phyloP scores from a whole-genome alignment of 2,113 vertebrate species.

The Macquaria australasica region DNA sequence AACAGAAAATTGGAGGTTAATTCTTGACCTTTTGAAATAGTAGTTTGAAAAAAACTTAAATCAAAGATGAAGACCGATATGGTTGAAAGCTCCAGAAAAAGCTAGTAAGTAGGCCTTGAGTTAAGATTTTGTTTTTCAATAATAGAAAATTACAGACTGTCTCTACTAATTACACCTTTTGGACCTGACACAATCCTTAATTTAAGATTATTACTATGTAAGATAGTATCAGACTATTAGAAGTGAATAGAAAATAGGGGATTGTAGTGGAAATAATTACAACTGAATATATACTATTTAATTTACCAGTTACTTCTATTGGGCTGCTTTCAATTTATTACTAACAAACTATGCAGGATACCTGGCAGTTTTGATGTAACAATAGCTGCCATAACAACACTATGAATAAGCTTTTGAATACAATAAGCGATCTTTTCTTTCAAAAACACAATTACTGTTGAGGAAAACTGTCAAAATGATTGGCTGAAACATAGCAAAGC shows the following conservation, averaged over 20 bases:
- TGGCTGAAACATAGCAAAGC: no score
- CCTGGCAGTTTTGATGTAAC: no score
- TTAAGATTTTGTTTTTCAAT: not conserved
- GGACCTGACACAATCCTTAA: not conserved
- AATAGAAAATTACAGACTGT: not conserved
- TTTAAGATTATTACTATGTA: not conserved
- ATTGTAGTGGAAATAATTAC: not conserved
- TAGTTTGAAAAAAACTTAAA: slow-evolving; percentile 1
- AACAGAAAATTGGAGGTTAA: slow-evolving; percentile 1
- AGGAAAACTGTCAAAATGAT: no score
- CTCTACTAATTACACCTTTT: not conserved
- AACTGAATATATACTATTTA: no score
- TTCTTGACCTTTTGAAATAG: not conserved
- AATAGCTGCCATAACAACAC: no score
- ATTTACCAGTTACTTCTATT: not conserved
- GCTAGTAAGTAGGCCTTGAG: not conserved
- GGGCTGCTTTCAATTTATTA: not conserved
- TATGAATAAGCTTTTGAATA: no score
- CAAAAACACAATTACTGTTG: no score
- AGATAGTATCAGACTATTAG: not conserved
- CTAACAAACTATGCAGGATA: no score
- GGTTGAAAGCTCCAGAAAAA: not conserved
- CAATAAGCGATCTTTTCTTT: no score
- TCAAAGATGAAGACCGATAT: not conserved
- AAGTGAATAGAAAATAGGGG: not conserved